These are phyloP conservation scores for Volucella inflata DNA, from an alignment of 2,888 invertebrate genomes.

Conservation along the genomic window DNA sequence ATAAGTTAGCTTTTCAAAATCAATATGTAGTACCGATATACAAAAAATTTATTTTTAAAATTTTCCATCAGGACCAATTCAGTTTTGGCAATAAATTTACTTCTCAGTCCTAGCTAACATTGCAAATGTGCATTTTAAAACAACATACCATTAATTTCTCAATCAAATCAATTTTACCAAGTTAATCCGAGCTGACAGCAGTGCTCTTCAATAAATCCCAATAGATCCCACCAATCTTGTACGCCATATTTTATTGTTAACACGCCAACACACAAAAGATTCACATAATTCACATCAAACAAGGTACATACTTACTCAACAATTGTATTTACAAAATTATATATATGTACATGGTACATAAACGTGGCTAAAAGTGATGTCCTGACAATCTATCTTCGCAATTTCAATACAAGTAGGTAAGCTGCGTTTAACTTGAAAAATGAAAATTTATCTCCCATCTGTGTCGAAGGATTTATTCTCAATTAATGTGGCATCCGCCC, in stretches of 20 bases:
- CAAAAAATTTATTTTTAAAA: too few relatives aligned
- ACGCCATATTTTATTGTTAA: constrained; percentile 45
- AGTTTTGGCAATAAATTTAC: too few relatives aligned
- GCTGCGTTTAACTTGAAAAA: constrained; percentile 74
- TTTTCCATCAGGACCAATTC: too few relatives aligned
- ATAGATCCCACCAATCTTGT: not conserved
- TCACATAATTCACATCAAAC: constrained; percentile 34
- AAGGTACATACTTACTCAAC: constrained; percentile 17
- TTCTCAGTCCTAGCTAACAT: too few relatives aligned
- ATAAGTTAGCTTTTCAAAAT: too few relatives aligned
- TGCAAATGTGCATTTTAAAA: not conserved
- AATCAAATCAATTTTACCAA: constrained; percentile 38
- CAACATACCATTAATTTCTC: not conserved
- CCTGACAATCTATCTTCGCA: constrained; percentile 63
- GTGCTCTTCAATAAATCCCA: constrained; percentile 33
- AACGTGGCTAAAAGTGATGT: not conserved
- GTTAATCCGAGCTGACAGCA: constrained; percentile 47
- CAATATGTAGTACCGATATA: too few relatives aligned
- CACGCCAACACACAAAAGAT: constrained; percentile 9
- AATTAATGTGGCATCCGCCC: constrained; percentile 66
- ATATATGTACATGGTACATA: too few relatives aligned
- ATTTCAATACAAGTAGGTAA: constrained; percentile 68
- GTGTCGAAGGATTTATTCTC: constrained; percentile 71
- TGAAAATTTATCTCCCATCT: constrained; percentile 75
- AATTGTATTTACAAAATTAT: not conserved